Base-by-base conservation (phyloP, 1,140 invertebrate genomes). In the Contarinia nasturtii region DNA sequence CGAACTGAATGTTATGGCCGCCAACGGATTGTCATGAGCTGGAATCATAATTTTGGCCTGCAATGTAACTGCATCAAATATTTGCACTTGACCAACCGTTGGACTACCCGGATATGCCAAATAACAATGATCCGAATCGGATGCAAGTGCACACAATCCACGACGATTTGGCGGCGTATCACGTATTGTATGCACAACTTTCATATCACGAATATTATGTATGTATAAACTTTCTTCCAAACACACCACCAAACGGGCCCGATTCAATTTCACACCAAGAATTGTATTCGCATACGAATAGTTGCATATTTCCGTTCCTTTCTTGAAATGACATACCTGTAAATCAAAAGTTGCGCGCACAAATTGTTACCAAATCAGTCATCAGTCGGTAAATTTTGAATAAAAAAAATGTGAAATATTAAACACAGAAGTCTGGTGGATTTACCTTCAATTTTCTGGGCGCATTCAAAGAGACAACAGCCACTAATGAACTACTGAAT, bases 161-260 rank as follows among this genome's bases (percentile, higher is more conserved):
- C 73, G 71, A 22, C 83, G 82, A 72, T 99, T 99, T 37, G 86
- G 82, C 47, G 95, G 95, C 45, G 94, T 98, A 63, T 98, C 94
- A 52, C 91, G 76, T 59, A 99, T 98, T 46, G 90, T 97, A 64
- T 98, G 95, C 52, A 98, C 71, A 22, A 98, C 86, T 69, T 93
- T 95, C 94, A 98, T 98, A 64, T 98, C 94, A 43, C 86, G 76
- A 53, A 98, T 96, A 69, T 97, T 97, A 72, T 99, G 94, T 59
- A 99, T 96, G 64, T 96, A 95, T 48, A 98, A 72, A 47, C 86
- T 91, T 65, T 98, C 94, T 67, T 98, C 93, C 54, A 98, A 67
- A 67, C 94, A 98, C 51, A 98, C 95, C 48, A 98, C 82, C 60
- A 98, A 71, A 58, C 95, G 76, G 56, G 82, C 80, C 67, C 95